Percentiles rank a stretch among this genome's conserved stretches.
phyloP scores from a whole-genome alignment of 2,888 invertebrate genomes.

The Smittia sp. region DNA sequence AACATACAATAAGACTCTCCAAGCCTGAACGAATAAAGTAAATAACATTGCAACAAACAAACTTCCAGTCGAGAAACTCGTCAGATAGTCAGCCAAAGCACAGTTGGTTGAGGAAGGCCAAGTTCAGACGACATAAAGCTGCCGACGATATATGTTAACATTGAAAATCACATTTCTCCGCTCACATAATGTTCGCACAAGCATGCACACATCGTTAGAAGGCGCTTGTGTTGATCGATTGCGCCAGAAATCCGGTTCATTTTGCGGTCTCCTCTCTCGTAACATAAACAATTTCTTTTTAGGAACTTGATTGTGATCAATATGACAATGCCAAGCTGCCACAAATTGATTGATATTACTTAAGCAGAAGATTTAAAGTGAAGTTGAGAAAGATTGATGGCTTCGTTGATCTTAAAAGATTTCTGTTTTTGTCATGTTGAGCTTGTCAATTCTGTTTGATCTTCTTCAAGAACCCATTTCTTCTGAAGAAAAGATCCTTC shows the following conservation, averaged over 20 bases:
- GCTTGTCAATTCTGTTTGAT: too few relatives aligned
- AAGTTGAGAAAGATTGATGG: too few relatives aligned
- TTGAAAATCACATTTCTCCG: slow-evolving; percentile 22
- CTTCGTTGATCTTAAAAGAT: too few relatives aligned
- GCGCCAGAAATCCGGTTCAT: slow-evolving; percentile 19
- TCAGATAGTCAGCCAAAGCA: background rate
- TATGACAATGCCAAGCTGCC: too few relatives aligned
- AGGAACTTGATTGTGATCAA: too few relatives aligned
- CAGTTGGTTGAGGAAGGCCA: slow-evolving; percentile 20
- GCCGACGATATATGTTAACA: slow-evolving; percentile 2
- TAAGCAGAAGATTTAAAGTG: too few relatives aligned
- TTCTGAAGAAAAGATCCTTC: too few relatives aligned
- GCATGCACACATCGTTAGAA: background rate
- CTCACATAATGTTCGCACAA: background rate
- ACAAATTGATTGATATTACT: too few relatives aligned
- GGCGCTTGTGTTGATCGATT: background rate
- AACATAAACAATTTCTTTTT: background rate
- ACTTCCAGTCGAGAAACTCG: background rate
- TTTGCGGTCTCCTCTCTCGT: background rate
- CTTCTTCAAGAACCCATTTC: too few relatives aligned
- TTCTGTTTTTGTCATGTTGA: too few relatives aligned
- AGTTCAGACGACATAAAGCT: slow-evolving; percentile 17
- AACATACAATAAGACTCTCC: too few relatives aligned
- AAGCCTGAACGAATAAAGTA: too few relatives aligned
- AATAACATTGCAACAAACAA: background rate